Evolutionary conservation across 2,888 invertebrate genomes (phyloP), one percentile per base, ranked within the genome.

Genomic region (Onthophagus sagittarius): DNA sequence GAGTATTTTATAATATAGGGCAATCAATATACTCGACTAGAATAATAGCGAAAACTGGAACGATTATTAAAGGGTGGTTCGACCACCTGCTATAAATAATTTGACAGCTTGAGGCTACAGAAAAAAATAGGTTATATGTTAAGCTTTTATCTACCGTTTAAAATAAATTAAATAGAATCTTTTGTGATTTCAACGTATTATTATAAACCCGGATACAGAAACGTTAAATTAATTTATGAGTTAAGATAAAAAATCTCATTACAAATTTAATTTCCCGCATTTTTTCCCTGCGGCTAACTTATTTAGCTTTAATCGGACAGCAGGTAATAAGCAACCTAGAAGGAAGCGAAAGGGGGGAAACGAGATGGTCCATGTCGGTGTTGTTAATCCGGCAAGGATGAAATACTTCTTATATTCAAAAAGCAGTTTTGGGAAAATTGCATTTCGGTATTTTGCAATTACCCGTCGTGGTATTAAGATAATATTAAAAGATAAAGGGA

Each of bases 401-500:
- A 53, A 53, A 53, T 53, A 53, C 39, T 53, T 53, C 39, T 53
- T 53, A 53, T 53, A 53, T 53, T 11, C 39, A 53, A 53, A 53
- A 53, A 53, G 39, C 39, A 11, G 39, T 7, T 53, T 53, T 53
- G 39, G 39, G 39, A 53, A 53, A 53, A 53, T 53, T 53, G 39
- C 39, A 53, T 74, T 74, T 73, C 31, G 74, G 74, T 72, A 70
- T 70, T 72, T 74, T n/a, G 74, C 74, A 74, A 74, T 74, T 74
- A 74, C 74, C 72, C 11, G 32, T 63, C 15, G 63, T 65, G 70
- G 65, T 70, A 74, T 74, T 74, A 74, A 71, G 71, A 71, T 71
- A 74, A 72, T 74, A 74, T 74, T 74, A 74, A 74, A 72, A 69
- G 74, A 74, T 74, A 74, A 74, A 74, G 65, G 74, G 74, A 74